Conservation (phyloP, 2,888 invertebrate genomes). For the Phaedon cochleariae region DNA sequence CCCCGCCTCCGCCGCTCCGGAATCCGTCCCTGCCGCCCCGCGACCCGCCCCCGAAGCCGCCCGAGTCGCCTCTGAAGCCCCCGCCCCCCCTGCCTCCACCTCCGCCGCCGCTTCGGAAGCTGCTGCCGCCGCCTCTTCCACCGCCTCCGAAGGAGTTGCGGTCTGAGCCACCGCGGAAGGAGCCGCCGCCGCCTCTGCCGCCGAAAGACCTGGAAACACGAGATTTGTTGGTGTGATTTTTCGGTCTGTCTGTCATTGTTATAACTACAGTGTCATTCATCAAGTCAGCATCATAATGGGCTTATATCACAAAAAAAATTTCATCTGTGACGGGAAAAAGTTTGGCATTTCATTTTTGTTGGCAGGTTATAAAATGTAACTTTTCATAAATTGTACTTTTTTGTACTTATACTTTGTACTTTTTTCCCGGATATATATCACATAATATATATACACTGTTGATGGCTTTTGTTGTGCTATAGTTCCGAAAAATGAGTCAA, state of each 20-base stretch:
- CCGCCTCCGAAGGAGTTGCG: not conserved
- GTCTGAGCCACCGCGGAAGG: not conserved
- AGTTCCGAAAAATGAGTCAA: too few relatives aligned
- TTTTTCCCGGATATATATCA: too few relatives aligned
- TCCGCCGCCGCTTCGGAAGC: not conserved
- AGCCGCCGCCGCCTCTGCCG: not conserved
- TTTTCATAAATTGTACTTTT: too few relatives aligned
- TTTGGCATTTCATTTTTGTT: too few relatives aligned
- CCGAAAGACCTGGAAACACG: not conserved
- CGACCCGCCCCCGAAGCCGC: not conserved
- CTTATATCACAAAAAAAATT: too few relatives aligned
- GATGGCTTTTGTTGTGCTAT: too few relatives aligned
- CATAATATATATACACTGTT: too few relatives aligned
- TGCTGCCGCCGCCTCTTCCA: not conserved
- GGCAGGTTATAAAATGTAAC: too few relatives aligned
- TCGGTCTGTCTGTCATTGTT: not conserved
- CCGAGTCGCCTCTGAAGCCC: not conserved
- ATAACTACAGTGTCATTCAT: too few relatives aligned
- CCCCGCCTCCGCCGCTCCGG: slow-evolving; percentile 28
- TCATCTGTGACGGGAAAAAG: too few relatives aligned
- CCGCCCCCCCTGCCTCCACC: not conserved
- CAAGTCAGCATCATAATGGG: too few relatives aligned
- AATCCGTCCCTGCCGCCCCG: not conserved
- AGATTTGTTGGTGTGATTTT: not conserved
- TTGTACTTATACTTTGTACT: too few relatives aligned